Percentiles rank a stretch among this genome's conserved stretches.
phyloP scores from a whole-genome alignment of 2,888 invertebrate species.

The Aporophyla lueneburgensis region DNA sequence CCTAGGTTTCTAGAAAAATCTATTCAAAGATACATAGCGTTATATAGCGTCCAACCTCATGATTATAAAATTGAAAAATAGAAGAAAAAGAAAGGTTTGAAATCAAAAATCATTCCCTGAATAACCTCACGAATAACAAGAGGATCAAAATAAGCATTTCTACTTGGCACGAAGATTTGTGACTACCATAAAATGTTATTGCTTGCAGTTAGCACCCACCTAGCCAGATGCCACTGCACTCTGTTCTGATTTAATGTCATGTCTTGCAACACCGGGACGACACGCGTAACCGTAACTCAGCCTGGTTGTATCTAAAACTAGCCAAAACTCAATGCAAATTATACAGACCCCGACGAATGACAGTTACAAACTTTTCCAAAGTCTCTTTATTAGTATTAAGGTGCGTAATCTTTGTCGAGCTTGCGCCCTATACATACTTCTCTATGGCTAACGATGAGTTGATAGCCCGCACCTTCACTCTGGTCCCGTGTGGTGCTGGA shows the following conservation, averaged over 20 bases:
- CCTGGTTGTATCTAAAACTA: neutral
- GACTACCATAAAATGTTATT: constrained; percentile 54
- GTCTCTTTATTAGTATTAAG: neutral
- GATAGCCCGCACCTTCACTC: no score
- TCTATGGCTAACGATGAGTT: no score
- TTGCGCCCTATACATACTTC: neutral
- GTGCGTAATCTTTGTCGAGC: neutral
- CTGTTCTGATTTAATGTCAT: constrained; percentile 11
- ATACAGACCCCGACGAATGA: neutral
- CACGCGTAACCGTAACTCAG: neutral
- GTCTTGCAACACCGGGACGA: constrained; percentile 6
- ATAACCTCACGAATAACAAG: neutral
- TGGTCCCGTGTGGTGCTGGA: no score
- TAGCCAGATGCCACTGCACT: constrained; percentile 23
- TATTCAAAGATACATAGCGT: no score
- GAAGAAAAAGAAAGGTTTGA: neutral
- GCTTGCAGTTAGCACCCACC: constrained; percentile 48
- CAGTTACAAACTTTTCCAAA: neutral
- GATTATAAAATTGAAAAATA: neutral
- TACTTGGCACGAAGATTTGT: constrained; percentile 33
- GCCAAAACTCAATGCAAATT: neutral
- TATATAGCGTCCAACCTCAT: neutral
- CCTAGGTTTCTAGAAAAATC: neutral
- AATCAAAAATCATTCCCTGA: neutral
- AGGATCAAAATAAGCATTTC: constrained; percentile 25